Evolutionary conservation across 2,113 vertebrate species (phyloP), one percentile per base, ranked within the genome.

Genomic region (Pseudois nayaur): DNA sequence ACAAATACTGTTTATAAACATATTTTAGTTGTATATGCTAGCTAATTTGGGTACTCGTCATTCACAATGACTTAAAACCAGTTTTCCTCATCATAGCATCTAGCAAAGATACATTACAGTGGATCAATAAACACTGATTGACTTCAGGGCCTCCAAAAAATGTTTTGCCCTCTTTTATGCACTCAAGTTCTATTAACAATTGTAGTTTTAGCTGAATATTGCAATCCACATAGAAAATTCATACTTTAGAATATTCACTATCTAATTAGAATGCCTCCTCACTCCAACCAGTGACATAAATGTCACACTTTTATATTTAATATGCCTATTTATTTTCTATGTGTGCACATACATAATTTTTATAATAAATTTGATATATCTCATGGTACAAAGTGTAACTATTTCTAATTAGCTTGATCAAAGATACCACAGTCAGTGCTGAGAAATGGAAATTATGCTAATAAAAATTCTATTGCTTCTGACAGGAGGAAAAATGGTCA

Each of bases 361-460:
- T 94, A 91, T 97, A 98, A 98, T 98, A 99, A 98, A 98, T 98
- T 91, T 98, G 89, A 98, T 98, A 17, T 95, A 98, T 97, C 85
- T 96, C 23, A 45, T 54, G 97, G 67, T 96, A 95, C 83, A 98
- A 98, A 99, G 97, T 98, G 91, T 97, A 98, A 98, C 96, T 93
- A 93, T 94, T 98, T 98, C 98, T 98, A 98, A 99, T 98, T 98
- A 98, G 50, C 98, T 98, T 98, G 98, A 98, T 98, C 97, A 98
- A 98, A 98, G 98, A 98, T 98, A 97, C 97, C 87, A 83, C 54
- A 98, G 98, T 98, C 92, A 93, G 83, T 98, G 98, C 96, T 98
- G 94, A 98, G 98, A 98, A 98, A 98, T 98, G 97, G 84, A 98
- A 98, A 98, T 96, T 52, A 97, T 54, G 31, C 94, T 98, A 99